Percentiles rank a stretch among this genome's conserved stretches.
Evolutionary conservation across 1,140 invertebrate genomes (phyloP).

Genomic region (Tetramorium alpestre): DNA sequence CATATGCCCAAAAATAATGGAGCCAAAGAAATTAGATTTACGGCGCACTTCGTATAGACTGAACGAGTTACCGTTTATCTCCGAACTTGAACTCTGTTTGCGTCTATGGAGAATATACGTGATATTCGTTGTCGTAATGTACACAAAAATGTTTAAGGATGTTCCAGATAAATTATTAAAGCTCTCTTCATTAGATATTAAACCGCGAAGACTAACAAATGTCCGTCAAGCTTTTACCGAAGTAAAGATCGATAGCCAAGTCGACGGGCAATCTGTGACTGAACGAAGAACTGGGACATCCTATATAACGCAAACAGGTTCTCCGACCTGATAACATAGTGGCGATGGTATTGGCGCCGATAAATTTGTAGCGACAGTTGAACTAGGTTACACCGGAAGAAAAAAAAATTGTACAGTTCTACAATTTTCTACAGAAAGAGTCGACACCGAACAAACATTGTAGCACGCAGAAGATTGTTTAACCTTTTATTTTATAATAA

Average conservation of each 20-base stretch:
- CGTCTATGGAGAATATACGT: not conserved
- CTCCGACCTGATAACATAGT: not conserved
- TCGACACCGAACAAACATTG: constrained; percentile 20
- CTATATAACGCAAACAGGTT: constrained; percentile 18
- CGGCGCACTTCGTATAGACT: not conserved
- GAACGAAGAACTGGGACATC: not conserved
- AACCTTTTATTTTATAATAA: constrained; percentile 70
- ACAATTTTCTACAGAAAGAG: constrained; percentile 45
- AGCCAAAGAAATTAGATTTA: constrained; percentile 49
- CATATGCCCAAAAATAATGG: constrained; percentile 22
- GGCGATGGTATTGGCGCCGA: not conserved
- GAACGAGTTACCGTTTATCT: constrained; percentile 10
- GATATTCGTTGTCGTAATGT: not conserved
- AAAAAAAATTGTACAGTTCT: constrained; percentile 45
- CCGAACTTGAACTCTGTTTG: constrained; percentile 18
- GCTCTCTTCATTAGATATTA: not conserved
- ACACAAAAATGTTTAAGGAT: not conserved
- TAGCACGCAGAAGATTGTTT: constrained; percentile 25
- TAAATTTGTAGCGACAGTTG: constrained; percentile 26
- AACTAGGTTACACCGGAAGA: constrained; percentile 24
- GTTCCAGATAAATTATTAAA: constrained; percentile 4
- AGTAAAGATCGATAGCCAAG: not conserved
- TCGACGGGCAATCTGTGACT: not conserved
- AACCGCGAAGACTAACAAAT: not conserved
- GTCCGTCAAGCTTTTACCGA: not conserved